These are phyloP conservation scores for Sericinus montela DNA, from an alignment of 2,888 invertebrate species.

Conservation along the genomic window DNA sequence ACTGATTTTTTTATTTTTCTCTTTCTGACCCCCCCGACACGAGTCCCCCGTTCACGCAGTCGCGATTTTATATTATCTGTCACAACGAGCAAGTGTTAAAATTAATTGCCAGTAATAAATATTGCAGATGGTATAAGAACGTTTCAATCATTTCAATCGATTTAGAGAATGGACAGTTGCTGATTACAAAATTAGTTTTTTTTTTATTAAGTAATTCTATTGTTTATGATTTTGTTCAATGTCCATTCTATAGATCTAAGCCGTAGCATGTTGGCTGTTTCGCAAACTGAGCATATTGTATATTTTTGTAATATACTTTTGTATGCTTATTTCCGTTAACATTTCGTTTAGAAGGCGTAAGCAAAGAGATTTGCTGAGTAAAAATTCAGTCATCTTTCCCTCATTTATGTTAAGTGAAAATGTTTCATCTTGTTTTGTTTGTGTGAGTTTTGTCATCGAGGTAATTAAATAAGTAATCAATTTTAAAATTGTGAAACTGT, in stretches of 20 bases:
- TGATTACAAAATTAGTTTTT: neutral
- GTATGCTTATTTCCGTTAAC: too few species aligned
- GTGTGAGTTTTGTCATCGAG: too few species aligned
- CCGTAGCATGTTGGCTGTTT: constrained; percentile 1
- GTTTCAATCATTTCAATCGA: neutral
- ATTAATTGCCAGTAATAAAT: too few species aligned
- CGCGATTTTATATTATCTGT: constrained; percentile 22
- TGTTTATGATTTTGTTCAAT: neutral
- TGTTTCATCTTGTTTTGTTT: too few species aligned
- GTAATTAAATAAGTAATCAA: too few species aligned
- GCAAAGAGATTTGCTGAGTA: too few species aligned
- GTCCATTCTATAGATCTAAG: constrained; percentile 2
- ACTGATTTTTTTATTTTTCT: constrained; percentile 48
- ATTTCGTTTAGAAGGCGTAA: too few species aligned
- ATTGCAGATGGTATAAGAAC: constrained; percentile 3
- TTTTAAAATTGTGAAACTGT: too few species aligned
- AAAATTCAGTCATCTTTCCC: too few species aligned
- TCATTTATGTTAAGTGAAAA: too few species aligned
- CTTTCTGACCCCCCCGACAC: constrained; percentile 37
- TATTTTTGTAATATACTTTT: too few species aligned
- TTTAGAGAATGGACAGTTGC: neutral
- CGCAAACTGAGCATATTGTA: neutral
- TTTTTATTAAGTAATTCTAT: too few species aligned
- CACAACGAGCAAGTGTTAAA: constrained; percentile 19
- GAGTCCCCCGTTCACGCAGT: constrained; percentile 29